A percentile compares a stretch with the other conserved stretches of the same genome.
phyloP scores from a whole-genome alignment of 1,140 invertebrate species.

The Helicoverpa armigera region DNA sequence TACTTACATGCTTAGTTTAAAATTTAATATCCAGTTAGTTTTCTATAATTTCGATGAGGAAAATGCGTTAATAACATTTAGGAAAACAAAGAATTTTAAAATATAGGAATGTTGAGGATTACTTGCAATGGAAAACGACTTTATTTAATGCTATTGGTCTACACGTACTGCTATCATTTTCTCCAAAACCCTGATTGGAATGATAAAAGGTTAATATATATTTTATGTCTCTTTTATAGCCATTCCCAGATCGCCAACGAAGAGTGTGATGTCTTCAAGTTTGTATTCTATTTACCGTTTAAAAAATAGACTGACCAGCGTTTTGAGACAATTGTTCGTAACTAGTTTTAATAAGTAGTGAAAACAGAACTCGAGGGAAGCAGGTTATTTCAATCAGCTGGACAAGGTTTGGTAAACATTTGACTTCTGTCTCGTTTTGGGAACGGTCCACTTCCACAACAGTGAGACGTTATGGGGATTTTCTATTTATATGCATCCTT shows the following conservation, averaged over 20 bases:
- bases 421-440: conserved; percentile 26
- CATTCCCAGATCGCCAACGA: conserved; percentile 3
- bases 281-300: neutral
- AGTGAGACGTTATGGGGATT: conserved; percentile 11
- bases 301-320: neutral
- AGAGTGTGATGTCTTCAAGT: neutral
- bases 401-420: conserved; percentile 35
- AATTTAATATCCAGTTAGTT: neutral
- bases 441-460: conserved; percentile 25
- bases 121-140: no score
- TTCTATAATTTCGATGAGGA: no score
- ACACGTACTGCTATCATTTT: neutral
- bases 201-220: conserved; percentile 25
- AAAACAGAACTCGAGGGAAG: conserved; percentile 25
- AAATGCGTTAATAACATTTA: no score
- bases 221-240: conserved; percentile 41
- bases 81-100: neutral
- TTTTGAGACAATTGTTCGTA: neutral
- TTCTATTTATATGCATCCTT: conserved; percentile 20
- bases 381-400: conserved; percentile 40
- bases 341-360: conserved; percentile 21
- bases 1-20: neutral
- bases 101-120: no score
- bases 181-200: conserved; percentile 15
- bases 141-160: neutral